These are phyloP conservation scores for Conus ventricosus DNA, from an alignment of 1,140 invertebrate species.

Conservation along the genomic window DNA sequence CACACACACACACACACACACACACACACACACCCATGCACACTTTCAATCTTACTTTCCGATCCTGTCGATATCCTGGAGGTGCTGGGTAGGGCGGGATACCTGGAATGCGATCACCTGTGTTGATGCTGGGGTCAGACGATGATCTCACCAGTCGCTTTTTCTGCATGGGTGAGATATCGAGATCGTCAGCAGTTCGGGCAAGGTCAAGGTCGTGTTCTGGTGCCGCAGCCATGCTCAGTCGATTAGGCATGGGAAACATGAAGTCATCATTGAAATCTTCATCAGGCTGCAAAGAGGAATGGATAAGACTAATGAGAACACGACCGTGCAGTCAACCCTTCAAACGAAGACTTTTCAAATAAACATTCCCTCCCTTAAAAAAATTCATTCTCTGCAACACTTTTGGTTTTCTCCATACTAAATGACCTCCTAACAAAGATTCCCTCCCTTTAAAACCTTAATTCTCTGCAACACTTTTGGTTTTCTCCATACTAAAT, in stretches of 20 bases:
- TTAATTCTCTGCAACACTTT: too few species aligned
- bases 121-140: constrained; percentile 82
- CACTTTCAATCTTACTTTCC: constrained; percentile 31
- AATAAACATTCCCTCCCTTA: neutral
- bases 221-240: constrained; percentile 96
- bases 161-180: constrained; percentile 59
- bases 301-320: neutral
- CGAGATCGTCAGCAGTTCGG: constrained; percentile 58
- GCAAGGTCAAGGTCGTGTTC: constrained; percentile 86
- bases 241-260: constrained; percentile 96
- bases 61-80: constrained; percentile 71
- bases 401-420: neutral
- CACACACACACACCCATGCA: too few species aligned
- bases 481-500: too few species aligned
- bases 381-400: neutral
- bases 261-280: constrained; percentile 88
- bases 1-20: too few species aligned
- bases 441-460: too few species aligned
- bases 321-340: neutral
- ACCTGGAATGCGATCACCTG: constrained; percentile 77
- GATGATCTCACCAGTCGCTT: constrained; percentile 67
- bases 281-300: constrained; percentile 74
- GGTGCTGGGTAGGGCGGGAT: constrained; percentile 84
- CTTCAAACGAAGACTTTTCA: neutral
- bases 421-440: neutral